These are phyloP conservation scores for Chrysemys picta DNA, from an alignment of 2,113 vertebrate genomes.

Conservation along the genomic window DNA sequence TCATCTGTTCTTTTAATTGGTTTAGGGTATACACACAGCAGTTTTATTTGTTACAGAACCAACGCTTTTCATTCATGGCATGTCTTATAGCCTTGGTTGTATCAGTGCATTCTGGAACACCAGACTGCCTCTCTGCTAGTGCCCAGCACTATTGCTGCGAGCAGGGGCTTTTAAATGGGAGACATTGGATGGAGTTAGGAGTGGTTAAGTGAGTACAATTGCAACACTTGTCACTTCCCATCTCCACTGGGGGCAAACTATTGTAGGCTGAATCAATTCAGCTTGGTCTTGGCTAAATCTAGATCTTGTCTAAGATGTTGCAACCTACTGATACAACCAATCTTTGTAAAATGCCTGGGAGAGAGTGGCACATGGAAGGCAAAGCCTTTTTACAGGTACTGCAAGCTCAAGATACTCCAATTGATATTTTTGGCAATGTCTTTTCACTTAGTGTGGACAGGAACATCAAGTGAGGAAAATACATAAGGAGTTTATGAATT, in stretches of 20 bases:
- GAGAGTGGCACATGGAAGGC: neutral
- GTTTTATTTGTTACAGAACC: neutral
- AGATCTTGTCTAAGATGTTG: neutral
- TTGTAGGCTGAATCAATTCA: neutral
- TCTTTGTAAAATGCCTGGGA: neutral
- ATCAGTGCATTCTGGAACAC: too few species aligned
- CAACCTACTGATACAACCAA: neutral
- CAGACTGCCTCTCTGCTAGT: too few species aligned
- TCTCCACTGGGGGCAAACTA: neutral
- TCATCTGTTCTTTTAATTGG: rapidly evolving
- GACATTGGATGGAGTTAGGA: neutral
- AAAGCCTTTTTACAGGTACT: neutral
- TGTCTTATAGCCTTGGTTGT: too few species aligned
- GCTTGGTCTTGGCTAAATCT: neutral
- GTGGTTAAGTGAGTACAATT: neutral
- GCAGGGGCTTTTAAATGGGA: neutral
- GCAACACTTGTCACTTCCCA: neutral
- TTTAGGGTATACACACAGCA: rapidly evolving
- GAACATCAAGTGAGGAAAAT: neutral
- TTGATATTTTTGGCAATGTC: neutral
- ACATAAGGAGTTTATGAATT: neutral
- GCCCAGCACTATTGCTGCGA: too few species aligned
- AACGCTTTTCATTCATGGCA: too few species aligned
- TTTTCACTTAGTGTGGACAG: neutral
- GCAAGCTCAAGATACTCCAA: neutral